Conservation (phyloP, 2,888 invertebrate species). For the Scelioninae gen. 1 region DNA sequence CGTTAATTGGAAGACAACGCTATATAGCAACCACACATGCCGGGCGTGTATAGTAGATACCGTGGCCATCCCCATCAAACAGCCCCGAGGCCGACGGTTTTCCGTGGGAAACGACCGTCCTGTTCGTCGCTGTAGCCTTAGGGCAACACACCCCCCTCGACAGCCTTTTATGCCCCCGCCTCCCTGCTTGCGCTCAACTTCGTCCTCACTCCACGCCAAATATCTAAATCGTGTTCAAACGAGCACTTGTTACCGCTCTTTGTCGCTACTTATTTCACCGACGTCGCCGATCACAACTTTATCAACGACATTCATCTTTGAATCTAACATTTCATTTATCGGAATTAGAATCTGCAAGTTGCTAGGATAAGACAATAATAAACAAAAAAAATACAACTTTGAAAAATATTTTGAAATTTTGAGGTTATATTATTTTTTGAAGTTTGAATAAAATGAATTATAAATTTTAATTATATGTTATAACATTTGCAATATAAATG, state of each 20-base stretch:
- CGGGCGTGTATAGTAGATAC: constrained; percentile 69
- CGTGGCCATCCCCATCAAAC: constrained; percentile 75
- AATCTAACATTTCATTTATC: neutral
- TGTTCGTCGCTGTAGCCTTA: constrained; percentile 77
- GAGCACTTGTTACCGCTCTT: constrained; percentile 64
- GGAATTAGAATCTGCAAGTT: no score
- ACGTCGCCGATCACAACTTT: constrained; percentile 3
- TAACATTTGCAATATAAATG: no score
- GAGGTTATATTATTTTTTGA: no score
- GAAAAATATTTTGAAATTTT: no score
- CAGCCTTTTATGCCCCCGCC: constrained; percentile 64
- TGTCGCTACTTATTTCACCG: constrained; percentile 40
- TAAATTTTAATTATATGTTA: no score
- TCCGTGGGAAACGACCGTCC: constrained; percentile 80
- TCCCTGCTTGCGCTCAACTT: constrained; percentile 46
- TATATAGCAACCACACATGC: constrained; percentile 76
- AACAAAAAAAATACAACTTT: no score
- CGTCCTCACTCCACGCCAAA: constrained; percentile 42
- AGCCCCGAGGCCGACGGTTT: constrained; percentile 76
- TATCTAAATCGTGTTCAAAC: constrained; percentile 66
- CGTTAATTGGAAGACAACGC: constrained; percentile 82
- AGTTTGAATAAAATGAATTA: no score
- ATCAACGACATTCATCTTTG: neutral
- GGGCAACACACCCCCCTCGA: constrained; percentile 73
- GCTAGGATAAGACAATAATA: no score